Base-by-base conservation (phyloP, 2,888 invertebrate genomes). In the Pterostichus niger region DNA sequence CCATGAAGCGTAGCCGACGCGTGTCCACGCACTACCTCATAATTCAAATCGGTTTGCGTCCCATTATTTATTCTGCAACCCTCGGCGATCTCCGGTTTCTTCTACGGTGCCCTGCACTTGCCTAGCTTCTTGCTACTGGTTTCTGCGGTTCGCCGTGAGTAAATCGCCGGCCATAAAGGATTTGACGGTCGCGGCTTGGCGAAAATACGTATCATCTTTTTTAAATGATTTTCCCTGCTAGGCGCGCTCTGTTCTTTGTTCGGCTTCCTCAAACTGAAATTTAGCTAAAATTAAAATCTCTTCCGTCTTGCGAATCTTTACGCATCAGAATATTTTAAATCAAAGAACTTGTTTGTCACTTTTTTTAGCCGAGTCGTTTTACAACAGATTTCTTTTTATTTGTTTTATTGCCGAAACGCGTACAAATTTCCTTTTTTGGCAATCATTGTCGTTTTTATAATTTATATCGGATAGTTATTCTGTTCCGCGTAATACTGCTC, bases 281-380 rank as follows among this genome's bases (percentile, higher is more conserved):
- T 77, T 77, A 77, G 77, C 77, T 52, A 77, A 77, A 54, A 77
- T 77, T 77, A 77, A 77, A 77, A 61, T 78, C 78, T 15, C 56
- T 78, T 78, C 78, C 46, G 59, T 17, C 59, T 78, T 78, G 61
- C 44, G 78, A 78, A 11, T 44, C 59, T 78, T 64, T 64, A 64
- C 64, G 35, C 64, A 17, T 64, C 35, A 64, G 35, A 13, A 35
- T 64, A 64, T 64, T 64, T 33, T 35, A 64, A 64, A 64, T 35
- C 64, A 64, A 64, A 64, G 64, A 35, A 64, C 64, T 64, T 59
- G 31, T 59, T 59, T 64, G 64, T 35, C 64, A 64, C 64, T 35
- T 13, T 64, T 35, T 64, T 64, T 35, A 35, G 64, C 33, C 64
- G 35, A 33, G 35, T 13, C 64, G 33, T 64, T 64, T 64, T 13